Evolutionary conservation across 2,113 vertebrate species (phyloP).

Genomic region (Mystacornis crossleyi): DNA sequence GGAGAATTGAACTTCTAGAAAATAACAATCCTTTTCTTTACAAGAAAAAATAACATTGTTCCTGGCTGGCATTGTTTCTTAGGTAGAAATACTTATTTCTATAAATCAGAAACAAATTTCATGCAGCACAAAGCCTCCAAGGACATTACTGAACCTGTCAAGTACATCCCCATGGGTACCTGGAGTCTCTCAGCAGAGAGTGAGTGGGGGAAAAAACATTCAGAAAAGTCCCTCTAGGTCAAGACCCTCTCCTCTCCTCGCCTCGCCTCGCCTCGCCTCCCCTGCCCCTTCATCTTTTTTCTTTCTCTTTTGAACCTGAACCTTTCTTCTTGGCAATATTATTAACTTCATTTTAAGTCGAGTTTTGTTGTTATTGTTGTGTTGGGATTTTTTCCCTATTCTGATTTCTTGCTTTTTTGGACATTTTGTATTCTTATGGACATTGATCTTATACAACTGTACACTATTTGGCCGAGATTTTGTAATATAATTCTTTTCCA

Average conservation of each 20-base stretch:
- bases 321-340: background rate
- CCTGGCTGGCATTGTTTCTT: background rate
- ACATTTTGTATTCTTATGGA: background rate
- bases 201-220: background rate
- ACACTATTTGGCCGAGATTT: background rate
- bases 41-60: background rate
- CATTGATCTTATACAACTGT: background rate
- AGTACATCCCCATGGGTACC: background rate
- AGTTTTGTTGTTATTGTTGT: background rate
- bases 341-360: background rate
- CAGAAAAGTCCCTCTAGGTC: background rate
- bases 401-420: background rate
- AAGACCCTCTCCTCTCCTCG: background rate
- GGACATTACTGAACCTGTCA: background rate
- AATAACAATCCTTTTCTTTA: background rate
- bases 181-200: background rate
- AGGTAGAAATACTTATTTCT: background rate
- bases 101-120: background rate
- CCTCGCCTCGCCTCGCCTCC: accelerated
- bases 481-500: background rate
- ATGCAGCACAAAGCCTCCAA: background rate
- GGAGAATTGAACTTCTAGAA: background rate
- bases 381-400: accelerated
- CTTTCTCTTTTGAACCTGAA: background rate
- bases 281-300: accelerated